Evolutionary conservation across 2,888 invertebrate genomes (phyloP), one percentile per base, ranked within the genome.

Genomic region (Drosophila neutralis): DNA sequence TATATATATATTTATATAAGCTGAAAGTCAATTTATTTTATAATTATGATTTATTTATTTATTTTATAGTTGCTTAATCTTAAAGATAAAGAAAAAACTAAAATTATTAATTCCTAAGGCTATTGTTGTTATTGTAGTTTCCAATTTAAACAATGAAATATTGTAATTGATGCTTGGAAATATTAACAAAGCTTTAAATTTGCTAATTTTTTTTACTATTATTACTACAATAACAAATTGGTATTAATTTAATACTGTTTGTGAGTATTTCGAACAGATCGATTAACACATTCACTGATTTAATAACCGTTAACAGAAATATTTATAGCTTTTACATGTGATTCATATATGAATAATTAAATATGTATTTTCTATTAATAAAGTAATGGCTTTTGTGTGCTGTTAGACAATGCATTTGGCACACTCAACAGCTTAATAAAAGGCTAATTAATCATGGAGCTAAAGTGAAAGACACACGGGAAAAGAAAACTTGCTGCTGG

Each of bases 391-490:
- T n/a, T 56, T 24, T 56, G 13, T 56, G 59, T 36, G 35, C 36
- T 10, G 35, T 40, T 35, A 48, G 8, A 38, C 24, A 24, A 29
- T 54, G 35, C 7, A 48, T 27, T 27, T 59, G 27, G 21, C 18
- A 24, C 4, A 24, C 33, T 8, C n/a, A 59, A 59, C 8, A 36
- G 35, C 29, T 64, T 56, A 24, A 57, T 58, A 49, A 58, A 35
- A 31, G 45, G 18, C 54, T 48, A 76, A 76, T 70, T 76, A 62
- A 76, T 76, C 62, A 59, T 62, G 54, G 18, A 48, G 27, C 49
- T 69, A 45, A 70, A 63, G 59, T 63, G 74, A 74, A 74, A 73
- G 74, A 73, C 48, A 48, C 31, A 21, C 27, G 15, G 8, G 18
- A 13, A 35, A 60, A 48, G n/a, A 38, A 52, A 51, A 66, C 27